Evolutionary conservation across 2,888 invertebrate genomes (phyloP), one percentile per base, ranked within the genome.

Genomic region (Sarcophaga subvicina): DNA sequence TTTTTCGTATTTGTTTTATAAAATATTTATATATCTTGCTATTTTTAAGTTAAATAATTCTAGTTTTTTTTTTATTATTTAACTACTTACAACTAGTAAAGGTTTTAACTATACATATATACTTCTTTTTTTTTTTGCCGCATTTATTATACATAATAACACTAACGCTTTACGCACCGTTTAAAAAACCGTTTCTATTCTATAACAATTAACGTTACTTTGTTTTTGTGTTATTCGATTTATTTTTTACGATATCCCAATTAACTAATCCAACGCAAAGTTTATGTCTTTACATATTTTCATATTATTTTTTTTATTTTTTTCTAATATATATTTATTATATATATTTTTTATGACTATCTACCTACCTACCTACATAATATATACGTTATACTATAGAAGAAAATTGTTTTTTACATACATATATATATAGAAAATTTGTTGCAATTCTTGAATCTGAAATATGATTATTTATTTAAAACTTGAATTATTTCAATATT

Each of bases 401-500:
- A 66, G 62, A 49, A 80, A 63, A 62, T 78, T 37, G 8, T 8
- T 78, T 45, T 54, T 14, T 54, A 54, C 54, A 72, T 72, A 37
- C 49, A 60, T 27, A 66, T 54, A 49, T 72, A 66, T 76, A 67
- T 71, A 71, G 70, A 71, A 71, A 62, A 66, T 77, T 85, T 85
- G 80, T 71, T 80, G 80, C 84, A 71, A 80, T 76, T 67, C 37
- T 80, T 59, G 45, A 85, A 80, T 85, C 80, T 80, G 80, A 80
- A 80, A 80, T 66, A 80, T 85, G 84, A 83, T 83, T 84, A 75
- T 75, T 84, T 70, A 80, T 80, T 80, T 80, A 71, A 85, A 85
- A 85, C 76, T 80, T 85, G 76, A 80, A 85, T 66, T 85, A 77
- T 80, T 85, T 85, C 84, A 85, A 85, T 85, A 85, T 85, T 85